Evolutionary conservation across 1,140 invertebrate genomes (phyloP).

Genomic region (Oedothorax gibbosus): DNA sequence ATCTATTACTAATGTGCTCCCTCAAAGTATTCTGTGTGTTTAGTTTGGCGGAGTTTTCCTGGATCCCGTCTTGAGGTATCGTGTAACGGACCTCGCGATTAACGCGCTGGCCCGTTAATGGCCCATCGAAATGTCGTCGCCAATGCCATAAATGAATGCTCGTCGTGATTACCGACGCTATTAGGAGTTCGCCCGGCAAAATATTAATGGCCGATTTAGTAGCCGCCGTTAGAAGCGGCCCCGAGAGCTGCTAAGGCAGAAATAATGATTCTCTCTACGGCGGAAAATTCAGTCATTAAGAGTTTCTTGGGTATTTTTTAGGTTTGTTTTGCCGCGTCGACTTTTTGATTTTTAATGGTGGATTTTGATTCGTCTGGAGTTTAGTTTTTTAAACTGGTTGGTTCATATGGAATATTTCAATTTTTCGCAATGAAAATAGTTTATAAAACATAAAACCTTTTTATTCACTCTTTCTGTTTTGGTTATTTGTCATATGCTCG

Average conservation of each 20-base stretch:
- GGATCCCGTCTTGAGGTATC: constrained; percentile 36
- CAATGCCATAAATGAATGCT: constrained; percentile 59
- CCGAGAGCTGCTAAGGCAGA: constrained; percentile 45
- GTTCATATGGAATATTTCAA: no score
- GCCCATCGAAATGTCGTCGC: constrained; percentile 57
- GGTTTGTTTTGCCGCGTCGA: not conserved
- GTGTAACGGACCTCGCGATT: constrained; percentile 43
- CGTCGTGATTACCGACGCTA: constrained; percentile 58
- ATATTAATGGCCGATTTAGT: constrained; percentile 61
- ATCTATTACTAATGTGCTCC: constrained; percentile 33
- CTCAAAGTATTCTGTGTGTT: constrained; percentile 53
- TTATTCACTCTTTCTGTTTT: no score
- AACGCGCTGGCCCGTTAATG: constrained; percentile 53
- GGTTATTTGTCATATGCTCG: no score
- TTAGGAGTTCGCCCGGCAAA: constrained; percentile 56
- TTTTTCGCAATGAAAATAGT: no score
- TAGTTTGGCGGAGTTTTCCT: constrained; percentile 34
- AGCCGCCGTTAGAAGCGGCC: constrained; percentile 40
- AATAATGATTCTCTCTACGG: constrained; percentile 47
- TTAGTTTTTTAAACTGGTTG: not conserved
- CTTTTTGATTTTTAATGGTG: constrained; percentile 24
- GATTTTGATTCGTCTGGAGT: constrained; percentile 29
- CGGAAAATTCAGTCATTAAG: constrained; percentile 54
- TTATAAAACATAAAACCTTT: no score
- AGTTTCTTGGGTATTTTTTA: constrained; percentile 10